Base-by-base conservation (phyloP, 2,888 invertebrate species). In the Dendrolimus houi region DNA sequence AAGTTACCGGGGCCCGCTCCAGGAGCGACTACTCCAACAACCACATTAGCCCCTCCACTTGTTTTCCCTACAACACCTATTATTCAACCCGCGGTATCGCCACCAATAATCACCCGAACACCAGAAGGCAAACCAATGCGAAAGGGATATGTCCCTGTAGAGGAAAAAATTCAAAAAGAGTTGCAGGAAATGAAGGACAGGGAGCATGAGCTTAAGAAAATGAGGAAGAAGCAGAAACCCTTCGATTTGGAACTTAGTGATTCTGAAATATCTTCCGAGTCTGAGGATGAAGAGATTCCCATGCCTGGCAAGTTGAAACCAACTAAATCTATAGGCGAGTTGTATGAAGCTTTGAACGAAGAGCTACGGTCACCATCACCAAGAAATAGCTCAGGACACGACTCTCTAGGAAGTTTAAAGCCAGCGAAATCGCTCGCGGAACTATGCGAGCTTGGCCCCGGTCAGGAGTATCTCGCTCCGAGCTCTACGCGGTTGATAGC, bases 151-250 rank as follows among this genome's bases (percentile, higher is more conserved):
- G 93, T 96, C 7, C 95, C 97, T 0, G 96, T 97, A 2, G 97
- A 97, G 77, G 95, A 96, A 71, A 96, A 96, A 82, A 97, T 98
- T 69, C 95, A 96, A 73, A 94, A 94, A 63, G 98, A 98, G 80
- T 85, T 98, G 56, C 92, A 94, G 74, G 97, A 97, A 70, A 95
- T 97, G 93, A 95, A 96, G 72, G 93, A 93, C 64, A 91, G 96
- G 58, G 96, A 96, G 74, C 94, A 94, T 64, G 96, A 96, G 73
- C 85, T 96, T 54, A 95, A 95, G 92, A 90, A 92, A 64, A 92
- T 93, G 87, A 89, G 95, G 62, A 92, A 93, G 77, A 92, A 92
- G 68, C 84, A 92, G 60, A 85, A 92, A 59, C 92, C 92, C 41
- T 93, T 93, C 57, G 95, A 95, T 61, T 85, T 94, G 69, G 93